These are phyloP conservation scores for Aspidoscelis tigris DNA, from an alignment of 2,113 vertebrate species.

Conservation along the genomic window DNA sequence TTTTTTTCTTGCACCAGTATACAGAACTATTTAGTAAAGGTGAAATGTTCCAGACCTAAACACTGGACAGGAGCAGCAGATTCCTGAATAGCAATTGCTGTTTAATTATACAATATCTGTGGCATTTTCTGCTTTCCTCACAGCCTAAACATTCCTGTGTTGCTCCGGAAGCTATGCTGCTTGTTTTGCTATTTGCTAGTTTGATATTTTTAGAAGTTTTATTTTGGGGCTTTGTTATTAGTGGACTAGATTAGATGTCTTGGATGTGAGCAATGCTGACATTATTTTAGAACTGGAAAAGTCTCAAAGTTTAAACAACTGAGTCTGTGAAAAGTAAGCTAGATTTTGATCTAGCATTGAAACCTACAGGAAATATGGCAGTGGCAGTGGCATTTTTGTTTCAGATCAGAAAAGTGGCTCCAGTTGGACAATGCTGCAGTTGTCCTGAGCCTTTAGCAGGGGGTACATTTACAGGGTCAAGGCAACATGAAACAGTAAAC, in stretches of 20 bases:
- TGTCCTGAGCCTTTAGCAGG: not conserved
- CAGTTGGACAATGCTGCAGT: not conserved
- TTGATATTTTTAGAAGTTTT: not conserved
- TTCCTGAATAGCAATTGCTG: slow-evolving; percentile 55
- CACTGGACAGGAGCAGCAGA: slow-evolving; percentile 51
- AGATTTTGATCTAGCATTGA: not conserved
- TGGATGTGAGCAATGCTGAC: slow-evolving; percentile 1
- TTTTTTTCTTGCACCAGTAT: slow-evolving; percentile 7
- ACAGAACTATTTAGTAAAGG: slow-evolving; percentile 65
- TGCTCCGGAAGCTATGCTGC: slow-evolving; percentile 14
- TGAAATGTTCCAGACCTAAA: slow-evolving; percentile 62
- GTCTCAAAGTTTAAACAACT: slow-evolving; percentile 8
- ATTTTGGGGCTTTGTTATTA: slow-evolving; percentile 1
- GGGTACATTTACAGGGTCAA: not conserved
- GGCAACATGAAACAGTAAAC: not conserved
- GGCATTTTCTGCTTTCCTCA: slow-evolving; percentile 28
- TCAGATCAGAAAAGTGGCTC: not conserved
- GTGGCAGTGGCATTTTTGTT: not conserved
- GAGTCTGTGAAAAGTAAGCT: not conserved
- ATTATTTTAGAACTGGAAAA: slow-evolving; percentile 18
- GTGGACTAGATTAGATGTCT: not conserved
- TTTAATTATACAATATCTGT: slow-evolving; percentile 54
- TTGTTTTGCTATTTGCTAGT: slow-evolving; percentile 9
- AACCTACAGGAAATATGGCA: not conserved
- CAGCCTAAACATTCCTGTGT: slow-evolving; percentile 21